Conservation (phyloP, 2,113 vertebrate genomes). For the Carollia perspicillata region DNA sequence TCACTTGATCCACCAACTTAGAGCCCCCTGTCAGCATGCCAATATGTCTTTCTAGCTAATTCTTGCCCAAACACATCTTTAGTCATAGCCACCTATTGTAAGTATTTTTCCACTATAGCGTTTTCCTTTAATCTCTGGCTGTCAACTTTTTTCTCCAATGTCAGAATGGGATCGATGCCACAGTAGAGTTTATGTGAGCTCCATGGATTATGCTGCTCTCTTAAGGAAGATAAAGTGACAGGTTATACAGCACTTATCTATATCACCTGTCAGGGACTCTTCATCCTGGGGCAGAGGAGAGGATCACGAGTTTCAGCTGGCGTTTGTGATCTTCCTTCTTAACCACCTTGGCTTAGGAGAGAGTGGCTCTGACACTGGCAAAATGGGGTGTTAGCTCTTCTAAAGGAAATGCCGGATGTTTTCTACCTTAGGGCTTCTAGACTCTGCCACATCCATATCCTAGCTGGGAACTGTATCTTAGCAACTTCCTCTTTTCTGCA, state of each 20-base stretch:
- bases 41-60: conserved; percentile 44
- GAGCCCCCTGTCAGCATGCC: background rate
- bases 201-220: conserved; percentile 48
- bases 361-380: background rate
- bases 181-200: conserved; percentile 44
- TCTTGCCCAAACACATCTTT: conserved; percentile 48
- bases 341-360: background rate
- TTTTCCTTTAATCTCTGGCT: conserved; percentile 52
- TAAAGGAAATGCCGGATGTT: conserved; percentile 29
- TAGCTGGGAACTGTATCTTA: conserved; percentile 6
- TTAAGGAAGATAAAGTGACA: conserved; percentile 59
- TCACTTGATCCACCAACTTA: conserved; percentile 41
- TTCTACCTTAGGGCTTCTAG: conserved; percentile 33
- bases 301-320: background rate
- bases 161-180: conserved; percentile 55
- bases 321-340: conserved; percentile 26
- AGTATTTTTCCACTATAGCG: conserved; percentile 20
- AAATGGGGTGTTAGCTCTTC: conserved; percentile 11
- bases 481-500: conserved; percentile 33
- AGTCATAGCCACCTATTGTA: conserved; percentile 31
- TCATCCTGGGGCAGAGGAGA: conserved; percentile 20
- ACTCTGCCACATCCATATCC: conserved; percentile 48
- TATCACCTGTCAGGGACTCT: conserved; percentile 58
- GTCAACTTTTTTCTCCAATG: conserved; percentile 50
- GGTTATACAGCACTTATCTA: conserved; percentile 45